Conservation (phyloP, 2,888 invertebrate species). For the Watsonalla binaria region DNA sequence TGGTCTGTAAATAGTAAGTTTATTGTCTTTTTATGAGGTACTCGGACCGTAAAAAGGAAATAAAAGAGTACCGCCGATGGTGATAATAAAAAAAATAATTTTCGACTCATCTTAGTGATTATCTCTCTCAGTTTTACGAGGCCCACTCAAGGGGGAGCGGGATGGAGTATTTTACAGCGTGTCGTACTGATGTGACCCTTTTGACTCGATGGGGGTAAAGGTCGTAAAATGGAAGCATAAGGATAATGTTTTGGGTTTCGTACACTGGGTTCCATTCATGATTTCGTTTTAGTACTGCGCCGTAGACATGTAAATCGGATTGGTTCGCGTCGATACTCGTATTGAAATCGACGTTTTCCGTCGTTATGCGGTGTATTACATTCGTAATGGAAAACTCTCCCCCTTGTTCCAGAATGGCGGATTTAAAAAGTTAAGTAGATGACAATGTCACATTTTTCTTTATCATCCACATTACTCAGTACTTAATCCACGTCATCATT, state of each 20-base stretch:
- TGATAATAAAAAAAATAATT: conserved; percentile 80
- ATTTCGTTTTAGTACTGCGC: conserved; percentile 74
- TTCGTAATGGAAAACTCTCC: conserved; percentile 55
- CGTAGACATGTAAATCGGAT: conserved; percentile 77
- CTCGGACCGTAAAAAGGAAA: conserved; percentile 80
- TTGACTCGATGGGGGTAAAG: conserved; percentile 76
- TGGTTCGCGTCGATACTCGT: conserved; percentile 65
- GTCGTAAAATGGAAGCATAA: conserved; percentile 79
- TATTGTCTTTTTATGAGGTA: conserved; percentile 80
- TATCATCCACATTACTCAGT: too few relatives aligned
- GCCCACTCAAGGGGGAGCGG: conserved; percentile 40
- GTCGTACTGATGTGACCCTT: conserved; percentile 75
- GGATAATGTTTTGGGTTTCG: conserved; percentile 78
- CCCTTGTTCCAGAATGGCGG: neutral
- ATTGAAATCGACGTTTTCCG: conserved; percentile 51
- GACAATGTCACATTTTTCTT: neutral
- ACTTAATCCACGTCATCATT: too few relatives aligned
- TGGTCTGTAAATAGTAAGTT: conserved; percentile 80
- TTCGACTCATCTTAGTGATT: conserved; percentile 77
- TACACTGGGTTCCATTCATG: conserved; percentile 78
- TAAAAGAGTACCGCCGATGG: conserved; percentile 80
- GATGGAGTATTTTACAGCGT: conserved; percentile 63
- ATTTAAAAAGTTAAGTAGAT: neutral
- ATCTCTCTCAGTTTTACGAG: conserved; percentile 70
- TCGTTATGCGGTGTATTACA: conserved; percentile 68